Evolutionary conservation across 2,113 vertebrate species (phyloP).

Genomic region (Verasper variegatus): DNA sequence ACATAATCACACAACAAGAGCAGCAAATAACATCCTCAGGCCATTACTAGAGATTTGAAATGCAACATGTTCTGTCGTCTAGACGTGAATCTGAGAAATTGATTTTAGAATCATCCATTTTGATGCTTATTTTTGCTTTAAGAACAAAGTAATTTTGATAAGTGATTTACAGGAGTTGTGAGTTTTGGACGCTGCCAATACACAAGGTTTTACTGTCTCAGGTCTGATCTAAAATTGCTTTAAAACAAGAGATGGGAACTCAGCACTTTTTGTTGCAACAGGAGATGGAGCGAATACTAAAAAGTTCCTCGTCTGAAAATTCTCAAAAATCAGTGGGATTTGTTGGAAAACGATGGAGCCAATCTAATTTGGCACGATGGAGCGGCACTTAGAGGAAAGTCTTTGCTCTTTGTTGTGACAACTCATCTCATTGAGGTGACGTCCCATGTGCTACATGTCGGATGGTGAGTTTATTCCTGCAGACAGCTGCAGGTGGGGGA

Average conservation of each 20-base stretch:
- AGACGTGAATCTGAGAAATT: no score
- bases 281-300: background rate
- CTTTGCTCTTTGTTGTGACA: constrained; percentile 24
- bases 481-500: constrained; percentile 34
- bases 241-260: background rate
- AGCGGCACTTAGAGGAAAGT: background rate
- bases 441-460: constrained; percentile 3
- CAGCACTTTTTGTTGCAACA: background rate
- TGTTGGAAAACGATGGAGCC: background rate
- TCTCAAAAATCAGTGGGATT: background rate
- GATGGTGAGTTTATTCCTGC: constrained; percentile 19
- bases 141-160: no score
- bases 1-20: no score
- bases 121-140: no score
- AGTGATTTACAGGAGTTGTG: no score
- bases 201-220: background rate
- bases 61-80: no score
- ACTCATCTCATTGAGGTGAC: constrained; percentile 18
- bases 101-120: no score
- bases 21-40: no score
- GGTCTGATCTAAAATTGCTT: background rate
- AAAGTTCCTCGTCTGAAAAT: background rate
- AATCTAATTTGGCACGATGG: background rate
- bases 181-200: background rate
- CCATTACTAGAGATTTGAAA: no score